Evolutionary conservation across 1,140 invertebrate genomes (phyloP).

Genomic region (Plectrocnemia conspersa): DNA sequence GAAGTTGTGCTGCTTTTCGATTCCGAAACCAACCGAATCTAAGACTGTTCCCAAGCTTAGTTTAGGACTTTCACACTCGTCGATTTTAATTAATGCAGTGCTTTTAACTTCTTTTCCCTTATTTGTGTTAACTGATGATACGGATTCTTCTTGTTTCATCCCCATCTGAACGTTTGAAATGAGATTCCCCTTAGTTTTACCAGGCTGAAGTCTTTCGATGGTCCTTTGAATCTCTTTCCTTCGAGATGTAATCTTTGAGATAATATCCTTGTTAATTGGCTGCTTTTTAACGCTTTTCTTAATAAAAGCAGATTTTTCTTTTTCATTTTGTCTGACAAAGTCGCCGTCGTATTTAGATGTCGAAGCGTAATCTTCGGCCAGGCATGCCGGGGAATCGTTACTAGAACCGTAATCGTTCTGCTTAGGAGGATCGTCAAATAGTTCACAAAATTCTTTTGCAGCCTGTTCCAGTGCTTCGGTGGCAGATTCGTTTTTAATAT

Average conservation of each 20-base stretch:
- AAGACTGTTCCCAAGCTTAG: constrained; percentile 76
- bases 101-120: constrained; percentile 55
- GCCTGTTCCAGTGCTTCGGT: constrained; percentile 79
- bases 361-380: constrained; percentile 20
- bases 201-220: constrained; percentile 75
- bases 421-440: constrained; percentile 77
- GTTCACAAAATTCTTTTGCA: constrained; percentile 82
- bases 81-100: constrained; percentile 50
- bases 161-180: constrained; percentile 53
- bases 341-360: constrained; percentile 21
- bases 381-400: constrained; percentile 62
- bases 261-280: constrained; percentile 22
- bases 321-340: constrained; percentile 37
- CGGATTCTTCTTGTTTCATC: constrained; percentile 49
- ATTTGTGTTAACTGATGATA: constrained; percentile 42
- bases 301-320: constrained; percentile 33
- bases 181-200: constrained; percentile 81
- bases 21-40: constrained; percentile 56
- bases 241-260: constrained; percentile 14
- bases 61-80: constrained; percentile 63
- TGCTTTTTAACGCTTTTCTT: constrained; percentile 26
- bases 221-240: constrained; percentile 73
- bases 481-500: constrained; percentile 55
- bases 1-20: constrained; percentile 58
- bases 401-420: constrained; percentile 67